Conservation (phyloP, 2,113 vertebrate genomes). For the Mustela nigripes region DNA sequence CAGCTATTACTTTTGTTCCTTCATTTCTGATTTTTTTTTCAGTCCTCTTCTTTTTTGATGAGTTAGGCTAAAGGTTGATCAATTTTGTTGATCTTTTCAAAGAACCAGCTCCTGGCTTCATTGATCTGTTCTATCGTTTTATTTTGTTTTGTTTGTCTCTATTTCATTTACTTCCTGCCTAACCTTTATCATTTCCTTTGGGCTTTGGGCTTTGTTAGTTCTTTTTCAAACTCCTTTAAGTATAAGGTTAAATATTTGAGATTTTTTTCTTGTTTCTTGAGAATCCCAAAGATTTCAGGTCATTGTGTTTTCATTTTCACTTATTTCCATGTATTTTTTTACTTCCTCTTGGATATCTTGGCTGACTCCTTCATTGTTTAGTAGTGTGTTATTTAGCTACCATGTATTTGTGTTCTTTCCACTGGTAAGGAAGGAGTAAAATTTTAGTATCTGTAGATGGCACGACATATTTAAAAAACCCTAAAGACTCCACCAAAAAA, state of each 20-base stretch:
- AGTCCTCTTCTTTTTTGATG: background rate
- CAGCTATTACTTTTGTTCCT: background rate
- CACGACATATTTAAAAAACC: background rate
- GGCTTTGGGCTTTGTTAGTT: background rate
- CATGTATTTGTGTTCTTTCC: background rate
- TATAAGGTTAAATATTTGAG: background rate
- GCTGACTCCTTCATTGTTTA: background rate
- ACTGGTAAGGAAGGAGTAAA: background rate
- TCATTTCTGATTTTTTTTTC: background rate
- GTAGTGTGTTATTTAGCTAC: background rate
- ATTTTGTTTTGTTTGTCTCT: background rate
- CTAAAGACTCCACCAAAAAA: background rate
- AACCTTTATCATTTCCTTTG: background rate
- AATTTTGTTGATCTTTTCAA: background rate
- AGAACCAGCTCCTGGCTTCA: background rate
- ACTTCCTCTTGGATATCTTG: background rate
- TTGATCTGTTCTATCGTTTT: background rate
- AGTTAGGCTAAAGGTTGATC: background rate
- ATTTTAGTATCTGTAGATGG: background rate
- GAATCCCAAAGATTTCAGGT: background rate
- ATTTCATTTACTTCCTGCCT: background rate
- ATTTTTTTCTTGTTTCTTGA: background rate
- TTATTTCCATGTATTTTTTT: background rate
- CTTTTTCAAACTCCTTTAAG: background rate
- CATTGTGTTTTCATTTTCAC: background rate